Evolutionary conservation across 2,797 vertebrate species (phyloP).

Genomic region (Remorina albescens): DNA sequence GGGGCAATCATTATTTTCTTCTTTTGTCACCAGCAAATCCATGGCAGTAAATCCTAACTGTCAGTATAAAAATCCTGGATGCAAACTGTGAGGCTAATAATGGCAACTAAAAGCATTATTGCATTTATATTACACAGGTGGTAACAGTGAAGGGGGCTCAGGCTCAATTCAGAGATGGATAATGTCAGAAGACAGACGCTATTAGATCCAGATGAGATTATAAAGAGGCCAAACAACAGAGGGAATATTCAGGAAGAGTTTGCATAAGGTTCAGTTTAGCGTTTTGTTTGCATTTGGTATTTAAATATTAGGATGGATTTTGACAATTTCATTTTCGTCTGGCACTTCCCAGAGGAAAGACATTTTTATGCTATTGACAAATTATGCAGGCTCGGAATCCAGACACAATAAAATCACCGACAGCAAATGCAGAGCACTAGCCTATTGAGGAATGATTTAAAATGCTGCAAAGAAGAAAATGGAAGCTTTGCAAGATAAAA

Average conservation of each 20-base stretch:
- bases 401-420: background rate
- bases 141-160: background rate
- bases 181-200: constrained; percentile 2
- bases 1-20: constrained; percentile 7
- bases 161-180: constrained; percentile 15
- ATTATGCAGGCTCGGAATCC: background rate
- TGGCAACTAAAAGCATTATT: constrained; percentile 20
- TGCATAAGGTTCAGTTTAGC: no score
- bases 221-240: constrained; percentile 1
- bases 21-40: constrained; percentile 1
- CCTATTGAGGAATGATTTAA: no score
- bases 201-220: constrained; percentile 34
- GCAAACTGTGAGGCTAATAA: constrained; percentile 8
- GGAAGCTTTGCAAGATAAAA: no score
- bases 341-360: no score
- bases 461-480: no score
- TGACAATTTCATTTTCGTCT: background rate
- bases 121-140: background rate
- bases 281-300: no score
- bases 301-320: background rate
- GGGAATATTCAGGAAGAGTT: background rate
- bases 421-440: background rate
- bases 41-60: background rate
- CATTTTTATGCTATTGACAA: no score
- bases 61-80: background rate